phyloP scores from a whole-genome alignment of 2,888 invertebrate species.

The Parnassius mnemosyne region DNA sequence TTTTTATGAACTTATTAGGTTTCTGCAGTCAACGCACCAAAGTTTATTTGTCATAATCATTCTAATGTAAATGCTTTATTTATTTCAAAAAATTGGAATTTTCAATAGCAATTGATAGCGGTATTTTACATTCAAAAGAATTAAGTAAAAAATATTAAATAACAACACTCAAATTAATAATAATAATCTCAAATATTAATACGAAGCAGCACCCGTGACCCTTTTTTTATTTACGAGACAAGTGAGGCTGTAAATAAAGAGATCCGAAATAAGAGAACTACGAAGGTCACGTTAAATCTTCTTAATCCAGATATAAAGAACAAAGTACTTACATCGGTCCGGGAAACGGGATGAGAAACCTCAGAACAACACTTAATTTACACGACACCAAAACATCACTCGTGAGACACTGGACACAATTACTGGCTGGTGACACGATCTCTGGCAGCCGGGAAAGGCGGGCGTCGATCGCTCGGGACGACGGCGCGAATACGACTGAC shows the following conservation, averaged over 20 bases:
- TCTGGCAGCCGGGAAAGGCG: conserved; percentile 31
- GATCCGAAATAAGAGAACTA: conserved; percentile 2
- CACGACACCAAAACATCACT: conserved; percentile 37
- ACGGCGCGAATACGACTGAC: conserved; percentile 69
- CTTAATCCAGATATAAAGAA: background rate
- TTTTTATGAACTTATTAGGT: too few species aligned
- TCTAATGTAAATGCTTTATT: too few species aligned
- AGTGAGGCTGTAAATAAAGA: conserved; percentile 3
- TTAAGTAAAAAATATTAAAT: too few species aligned
- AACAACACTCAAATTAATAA: too few species aligned
- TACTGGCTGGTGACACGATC: conserved; percentile 41
- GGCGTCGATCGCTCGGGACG: conserved; percentile 48
- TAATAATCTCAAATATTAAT: background rate
- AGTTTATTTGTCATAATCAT: too few species aligned
- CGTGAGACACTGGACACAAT: conserved; percentile 6
- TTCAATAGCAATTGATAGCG: too few species aligned
- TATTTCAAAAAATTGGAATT: too few species aligned
- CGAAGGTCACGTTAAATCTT: conserved; percentile 6
- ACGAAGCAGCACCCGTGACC: background rate
- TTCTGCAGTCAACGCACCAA: too few species aligned
- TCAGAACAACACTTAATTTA: conserved; percentile 34
- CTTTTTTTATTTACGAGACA: conserved; percentile 15
- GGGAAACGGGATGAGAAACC: background rate
- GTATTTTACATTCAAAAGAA: too few species aligned
- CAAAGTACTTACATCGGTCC: conserved; percentile 8